Evolutionary conservation across 1,140 invertebrate genomes (phyloP), one percentile per base, ranked within the genome.

Genomic region (Xylocopa sonorina): DNA sequence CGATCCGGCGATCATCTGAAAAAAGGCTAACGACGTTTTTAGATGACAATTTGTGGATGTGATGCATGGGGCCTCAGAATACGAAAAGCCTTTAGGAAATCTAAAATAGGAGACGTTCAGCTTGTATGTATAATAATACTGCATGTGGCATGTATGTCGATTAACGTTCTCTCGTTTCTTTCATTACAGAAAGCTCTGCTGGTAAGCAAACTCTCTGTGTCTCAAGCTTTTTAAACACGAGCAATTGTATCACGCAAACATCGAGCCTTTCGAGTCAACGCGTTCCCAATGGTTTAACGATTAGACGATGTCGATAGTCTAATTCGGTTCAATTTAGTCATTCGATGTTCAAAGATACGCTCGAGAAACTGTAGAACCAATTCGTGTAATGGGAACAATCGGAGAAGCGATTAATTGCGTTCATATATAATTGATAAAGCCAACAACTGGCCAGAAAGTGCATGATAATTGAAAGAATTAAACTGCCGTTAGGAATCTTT

Each of bases 41-140:
- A 92, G 92, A 93, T 92, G 90, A 87, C 91, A 90, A 88, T 90
- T 80, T 90, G 90, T 90, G 91, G 91, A 91, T 93, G 91, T 89
- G 88, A 89, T 92, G 91, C 92, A 92, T 93, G 92, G 92, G 79
- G 81, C 82, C 88, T 88, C 82, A 92, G 88, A 91, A 73, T 92
- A 83, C 91, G 87, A 91, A 92, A 92, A 84, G 83, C 86, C 87
- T 88, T 92, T 93, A 92, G 89, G 90, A 90, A 92, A 84, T 87
- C 89, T 92, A 92, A 92, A 87, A 92, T 92, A 92, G 88, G 89
- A 89, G 91, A 92, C 91, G 82, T 92, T 90, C 84, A 90, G 89
- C 86, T 92, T 93, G 92, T 93, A 92, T 92, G 92, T 93, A 93
- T 91, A 91, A 60, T 88, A 81, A 89, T 34, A 83, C 84, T 89